Percentiles rank a stretch among this genome's conserved stretches.
Conservation (phyloP, 2,888 invertebrate species). For the Ecdyonurus torrentis region DNA sequence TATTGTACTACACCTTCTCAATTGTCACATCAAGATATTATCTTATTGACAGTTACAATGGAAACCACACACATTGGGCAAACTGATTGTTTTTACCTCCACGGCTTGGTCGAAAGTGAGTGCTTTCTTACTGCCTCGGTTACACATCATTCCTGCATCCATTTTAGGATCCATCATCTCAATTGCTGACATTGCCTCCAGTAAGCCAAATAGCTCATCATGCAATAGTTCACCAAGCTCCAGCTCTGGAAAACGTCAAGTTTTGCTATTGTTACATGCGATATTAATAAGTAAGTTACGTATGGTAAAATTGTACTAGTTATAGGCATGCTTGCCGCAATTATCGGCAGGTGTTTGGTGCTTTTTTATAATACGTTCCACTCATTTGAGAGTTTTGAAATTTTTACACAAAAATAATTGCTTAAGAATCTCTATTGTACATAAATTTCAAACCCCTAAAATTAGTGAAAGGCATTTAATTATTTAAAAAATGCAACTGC, state of each 20-base stretch:
- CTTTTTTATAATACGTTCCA: too few relatives aligned
- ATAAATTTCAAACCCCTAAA: too few relatives aligned
- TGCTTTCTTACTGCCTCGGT: constrained; percentile 67
- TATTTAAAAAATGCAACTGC: too few relatives aligned
- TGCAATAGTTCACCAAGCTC: constrained; percentile 81
- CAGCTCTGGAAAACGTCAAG: constrained; percentile 50
- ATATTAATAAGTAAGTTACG: too few relatives aligned
- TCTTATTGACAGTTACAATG: background rate
- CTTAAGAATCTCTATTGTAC: too few relatives aligned
- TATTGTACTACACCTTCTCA: background rate
- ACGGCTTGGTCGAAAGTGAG: constrained; percentile 77
- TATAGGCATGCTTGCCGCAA: too few relatives aligned
- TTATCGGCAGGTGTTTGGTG: too few relatives aligned
- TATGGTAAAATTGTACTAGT: too few relatives aligned
- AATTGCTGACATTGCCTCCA: constrained; percentile 99
- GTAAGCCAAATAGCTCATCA: constrained; percentile 78
- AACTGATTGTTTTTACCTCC: constrained; percentile 39
- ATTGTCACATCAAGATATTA: background rate
- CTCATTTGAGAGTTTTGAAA: too few relatives aligned
- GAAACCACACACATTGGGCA: background rate
- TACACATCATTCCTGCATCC: constrained; percentile 97
- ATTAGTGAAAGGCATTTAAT: too few relatives aligned
- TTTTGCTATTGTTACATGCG: too few relatives aligned
- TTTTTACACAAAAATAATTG: too few relatives aligned
- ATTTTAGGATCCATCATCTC: constrained; percentile 99